Conservation (phyloP, 2,113 vertebrate genomes). For the Mormyrus iriodes region DNA sequence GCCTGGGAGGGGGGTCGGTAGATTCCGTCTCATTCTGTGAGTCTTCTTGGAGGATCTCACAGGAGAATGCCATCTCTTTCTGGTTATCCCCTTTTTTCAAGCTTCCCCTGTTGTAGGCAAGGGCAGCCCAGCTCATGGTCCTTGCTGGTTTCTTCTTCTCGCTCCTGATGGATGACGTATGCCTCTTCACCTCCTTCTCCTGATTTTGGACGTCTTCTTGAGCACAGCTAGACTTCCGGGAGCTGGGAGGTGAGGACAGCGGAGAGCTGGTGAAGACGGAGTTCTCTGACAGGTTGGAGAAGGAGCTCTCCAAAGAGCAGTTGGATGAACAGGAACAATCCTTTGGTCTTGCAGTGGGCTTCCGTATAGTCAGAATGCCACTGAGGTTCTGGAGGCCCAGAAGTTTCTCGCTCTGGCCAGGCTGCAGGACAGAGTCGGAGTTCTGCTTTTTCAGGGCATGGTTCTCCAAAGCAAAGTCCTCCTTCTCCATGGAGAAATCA, state of each 20-base stretch:
- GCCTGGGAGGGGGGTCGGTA: constrained; percentile 26
- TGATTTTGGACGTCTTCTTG: constrained; percentile 38
- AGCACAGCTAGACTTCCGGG: constrained; percentile 50
- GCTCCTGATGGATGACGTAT: constrained; percentile 67
- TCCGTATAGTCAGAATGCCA: constrained; percentile 37
- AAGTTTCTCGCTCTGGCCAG: constrained; percentile 20
- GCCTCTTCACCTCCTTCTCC: constrained; percentile 58
- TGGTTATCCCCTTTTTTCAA: constrained; percentile 53
- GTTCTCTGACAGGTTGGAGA: constrained; percentile 65
- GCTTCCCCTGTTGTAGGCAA: constrained; percentile 50
- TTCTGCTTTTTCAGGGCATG: constrained; percentile 61
- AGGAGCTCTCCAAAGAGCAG: constrained; percentile 67
- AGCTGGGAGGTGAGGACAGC: constrained; percentile 64
- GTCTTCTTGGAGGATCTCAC: constrained; percentile 67
- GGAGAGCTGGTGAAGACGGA: constrained; percentile 78
- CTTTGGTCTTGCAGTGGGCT: constrained; percentile 36
- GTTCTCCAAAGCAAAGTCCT: constrained; percentile 35
- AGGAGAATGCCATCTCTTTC: constrained; percentile 67
- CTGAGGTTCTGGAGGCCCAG: constrained; percentile 43
- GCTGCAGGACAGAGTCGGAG: constrained; percentile 59
- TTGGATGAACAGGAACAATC: constrained; percentile 63
- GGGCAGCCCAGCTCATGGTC: constrained; percentile 58
- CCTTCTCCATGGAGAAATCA: constrained; percentile 54
- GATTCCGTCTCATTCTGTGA: constrained; percentile 40
- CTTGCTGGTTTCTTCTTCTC: constrained; percentile 56